Conservation (phyloP, 2,797 vertebrate genomes). For the Rousettus madagascariensis region DNA sequence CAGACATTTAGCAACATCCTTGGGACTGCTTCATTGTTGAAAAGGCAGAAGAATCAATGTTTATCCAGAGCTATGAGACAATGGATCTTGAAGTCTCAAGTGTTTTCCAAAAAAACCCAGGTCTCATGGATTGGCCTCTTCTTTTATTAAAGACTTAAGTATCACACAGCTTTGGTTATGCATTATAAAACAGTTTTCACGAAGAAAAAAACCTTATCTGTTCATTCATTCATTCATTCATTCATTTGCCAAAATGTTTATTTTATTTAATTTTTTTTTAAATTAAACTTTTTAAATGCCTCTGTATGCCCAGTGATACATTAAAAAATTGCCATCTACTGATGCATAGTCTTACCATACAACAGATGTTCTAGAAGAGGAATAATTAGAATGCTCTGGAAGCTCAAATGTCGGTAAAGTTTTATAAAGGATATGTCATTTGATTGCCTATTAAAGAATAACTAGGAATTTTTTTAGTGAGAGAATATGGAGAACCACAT, state of each 20-base stretch:
- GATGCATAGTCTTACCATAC: neutral
- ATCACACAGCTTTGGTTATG: neutral
- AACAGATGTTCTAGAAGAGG: neutral
- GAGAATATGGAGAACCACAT: neutral
- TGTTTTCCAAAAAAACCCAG: conserved; percentile 2
- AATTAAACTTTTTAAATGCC: neutral
- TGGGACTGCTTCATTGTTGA: neutral
- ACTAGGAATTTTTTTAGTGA: neutral
- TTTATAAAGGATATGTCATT: conserved; percentile 23
- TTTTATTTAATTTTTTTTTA: no score
- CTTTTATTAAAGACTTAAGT: neutral
- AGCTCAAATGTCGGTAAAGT: neutral
- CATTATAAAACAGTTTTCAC: neutral
- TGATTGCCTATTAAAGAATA: conserved; percentile 26
- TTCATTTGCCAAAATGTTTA: neutral
- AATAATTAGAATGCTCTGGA: conserved; percentile 24
- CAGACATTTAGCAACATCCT: conserved; percentile 42
- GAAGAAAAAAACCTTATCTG: neutral
- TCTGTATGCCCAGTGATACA: neutral
- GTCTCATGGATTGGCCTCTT: neutral
- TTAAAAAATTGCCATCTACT: neutral
- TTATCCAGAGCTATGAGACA: neutral
- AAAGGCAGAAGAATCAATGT: neutral
- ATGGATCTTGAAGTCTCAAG: neutral
- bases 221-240: neutral